phyloP scores from a whole-genome alignment of 1,140 invertebrate species.

The Trichonephila inaurata region DNA sequence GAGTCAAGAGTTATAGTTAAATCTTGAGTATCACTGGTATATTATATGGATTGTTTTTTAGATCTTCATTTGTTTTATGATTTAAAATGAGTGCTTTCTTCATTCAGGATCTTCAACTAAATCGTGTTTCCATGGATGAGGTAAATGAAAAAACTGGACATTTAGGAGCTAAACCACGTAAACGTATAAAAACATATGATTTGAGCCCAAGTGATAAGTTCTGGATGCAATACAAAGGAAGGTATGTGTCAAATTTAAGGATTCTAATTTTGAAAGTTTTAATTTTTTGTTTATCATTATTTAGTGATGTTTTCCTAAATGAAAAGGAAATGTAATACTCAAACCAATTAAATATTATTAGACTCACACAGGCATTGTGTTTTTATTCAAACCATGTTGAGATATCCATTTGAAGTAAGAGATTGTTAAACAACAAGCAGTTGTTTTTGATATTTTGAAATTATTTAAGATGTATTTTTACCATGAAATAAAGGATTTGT shows the following conservation, averaged over 20 bases:
- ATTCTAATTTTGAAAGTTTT: neutral
- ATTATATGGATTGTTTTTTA: neutral
- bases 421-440: too few species aligned
- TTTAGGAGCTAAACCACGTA: constrained; percentile 78
- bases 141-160: constrained; percentile 81
- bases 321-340: too few species aligned
- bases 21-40: neutral
- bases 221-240: constrained; percentile 95
- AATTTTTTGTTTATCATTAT: too few species aligned
- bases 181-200: constrained; percentile 94
- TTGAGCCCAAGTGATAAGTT: constrained; percentile 93
- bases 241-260: constrained; percentile 77
- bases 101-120: constrained; percentile 89
- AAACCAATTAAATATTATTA: too few species aligned
- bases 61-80: too few species aligned
- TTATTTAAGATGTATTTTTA: too few species aligned
- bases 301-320: too few species aligned
- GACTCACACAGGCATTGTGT: too few species aligned
- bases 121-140: constrained; percentile 92
- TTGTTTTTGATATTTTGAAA: too few species aligned
- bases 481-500: too few species aligned
- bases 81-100: neutral
- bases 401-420: too few species aligned
- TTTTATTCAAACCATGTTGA: too few species aligned
- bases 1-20: neutral